Evolutionary conservation across 2,888 invertebrate species (phyloP), one percentile per base, ranked within the genome.

Genomic region (Phania funesta): DNA sequence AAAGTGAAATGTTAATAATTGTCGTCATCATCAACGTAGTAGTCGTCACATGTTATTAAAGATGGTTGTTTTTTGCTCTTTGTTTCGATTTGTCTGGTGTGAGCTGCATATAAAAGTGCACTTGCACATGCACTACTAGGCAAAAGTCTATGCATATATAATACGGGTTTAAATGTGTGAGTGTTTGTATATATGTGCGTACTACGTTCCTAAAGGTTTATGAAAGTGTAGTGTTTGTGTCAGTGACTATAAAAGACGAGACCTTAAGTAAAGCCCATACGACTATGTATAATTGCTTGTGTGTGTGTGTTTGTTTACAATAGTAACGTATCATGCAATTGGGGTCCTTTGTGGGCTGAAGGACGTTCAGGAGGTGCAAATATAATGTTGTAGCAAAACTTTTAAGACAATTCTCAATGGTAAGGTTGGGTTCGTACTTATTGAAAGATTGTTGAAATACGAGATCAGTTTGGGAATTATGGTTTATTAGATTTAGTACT

Each of bases 1-100:
- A 84, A 84, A 84, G 84, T 84, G 84, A 84, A 84, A 84, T 62
- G 78, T 60, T 68, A 52, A 67, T 65, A 52, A 54, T 50, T 77
- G 62, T 67, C 56, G 68, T 60, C 70, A 24, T 71, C 62, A 62
- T 58, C 46, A 56, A 29, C 62, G 9, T 52, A 62, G 71, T 29
- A 52, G 24, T 50, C 64, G 64, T 77, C 38, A 26, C 77, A 64
- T 64, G 41, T 78, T 78, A 78, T 71, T 73, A 73, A 78, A 73
- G 48, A 71, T 44, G 52, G 11, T 56, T 32, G 60, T 58, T 29
- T 44, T 29, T 54, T 48, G 18, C 9, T 24, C 16, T 29, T 60
- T 58, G 16, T 74, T 54, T 65, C 54, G 35, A 18, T 65, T 75
- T 41, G 60, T 22, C 32, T 68, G 50, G 26, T 44, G 9, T 48